phyloP scores from a whole-genome alignment of 2,113 vertebrate species.

The Nansenia antarctica region DNA sequence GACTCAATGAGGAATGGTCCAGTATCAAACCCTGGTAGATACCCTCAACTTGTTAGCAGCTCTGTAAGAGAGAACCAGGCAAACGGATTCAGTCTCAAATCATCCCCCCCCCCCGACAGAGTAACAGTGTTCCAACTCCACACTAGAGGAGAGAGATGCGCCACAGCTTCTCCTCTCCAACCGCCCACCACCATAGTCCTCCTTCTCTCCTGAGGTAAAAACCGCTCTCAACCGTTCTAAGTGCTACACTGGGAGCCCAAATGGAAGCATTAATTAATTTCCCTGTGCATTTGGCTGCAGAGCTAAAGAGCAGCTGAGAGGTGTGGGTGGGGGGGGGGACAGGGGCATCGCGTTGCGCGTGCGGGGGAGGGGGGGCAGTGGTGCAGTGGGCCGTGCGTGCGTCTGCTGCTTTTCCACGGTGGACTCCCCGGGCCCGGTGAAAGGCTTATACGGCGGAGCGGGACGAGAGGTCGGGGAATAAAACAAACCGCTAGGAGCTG shows the following conservation, averaged over 20 bases:
- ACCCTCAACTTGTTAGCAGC: no score
- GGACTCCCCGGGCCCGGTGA: conserved; percentile 37
- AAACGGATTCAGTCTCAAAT: no score
- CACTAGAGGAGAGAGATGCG: background rate
- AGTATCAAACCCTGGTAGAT: no score
- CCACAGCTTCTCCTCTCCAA: background rate
- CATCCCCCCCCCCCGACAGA: no score
- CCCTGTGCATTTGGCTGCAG: conserved; percentile 3
- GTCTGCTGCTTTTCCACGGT: conserved; percentile 36
- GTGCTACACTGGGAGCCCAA: background rate
- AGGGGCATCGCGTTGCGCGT: conserved; percentile 29
- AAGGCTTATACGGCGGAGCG: conserved; percentile 35
- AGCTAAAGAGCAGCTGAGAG: conserved; percentile 35
- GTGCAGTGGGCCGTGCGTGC: conserved; percentile 36
- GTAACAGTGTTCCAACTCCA: no score
- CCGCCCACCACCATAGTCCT: background rate
- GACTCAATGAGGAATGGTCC: no score
- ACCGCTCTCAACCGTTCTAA: background rate
- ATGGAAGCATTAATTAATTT: conserved; percentile 46
- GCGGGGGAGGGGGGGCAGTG: background rate
- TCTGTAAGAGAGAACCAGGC: no score
- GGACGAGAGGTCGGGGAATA: conserved; percentile 26
- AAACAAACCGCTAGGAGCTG: conserved; percentile 27
- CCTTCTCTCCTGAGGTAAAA: background rate
- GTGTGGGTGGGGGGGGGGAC: conserved; percentile 1